Base-by-base conservation (phyloP, 2,113 vertebrate species). In the Cheirogaleus medius region DNA sequence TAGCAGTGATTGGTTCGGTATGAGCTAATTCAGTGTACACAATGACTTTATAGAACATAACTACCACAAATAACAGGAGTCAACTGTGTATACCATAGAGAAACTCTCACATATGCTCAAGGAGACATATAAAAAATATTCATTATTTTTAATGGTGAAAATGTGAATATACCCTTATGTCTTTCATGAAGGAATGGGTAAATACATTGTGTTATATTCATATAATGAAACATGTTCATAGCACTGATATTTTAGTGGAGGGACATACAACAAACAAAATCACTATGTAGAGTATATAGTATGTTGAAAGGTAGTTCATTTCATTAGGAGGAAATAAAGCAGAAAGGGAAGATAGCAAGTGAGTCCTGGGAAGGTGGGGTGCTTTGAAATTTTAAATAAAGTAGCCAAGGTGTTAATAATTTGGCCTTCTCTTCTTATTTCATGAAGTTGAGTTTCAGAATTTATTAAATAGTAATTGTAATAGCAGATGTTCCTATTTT, bases 301-400 rank as follows among this genome's bases (percentile, higher is more conserved):
- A 11, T 32, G 42, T n/a, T 64, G 54, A 60, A 76, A 81, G 29
- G 2, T 58, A 66, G 25, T 54, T 54, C 52, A 54, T 54, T 54
- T 54, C 32, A 8, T 37, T 71, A 2, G 5, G 21, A 56, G 13
- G 49, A 58, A 89, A 42, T 47, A 74, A 83, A 44, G 27, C 29
- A 80, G 71, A 81, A 10, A 68, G 74, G 7, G 10, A 8, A 92
- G 6, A 82, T 76, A 37, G 27, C 29, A 68, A 52, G 23, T 32
- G 18, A 83, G 34, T 73, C 42, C 44, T 44, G 73, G 23, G 34
- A 15, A 29, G 8, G 14, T 27, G 5, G 37, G 10, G 7, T 44
- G 12, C 54, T 85, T 88, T 91, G 63, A 88, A 44, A 85, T 85
- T 93, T 88, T 96, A 80, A 69, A 37, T 74, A 78, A 27, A 25